Base-by-base conservation (phyloP, 2,113 vertebrate species). In the Indicator indicator region DNA sequence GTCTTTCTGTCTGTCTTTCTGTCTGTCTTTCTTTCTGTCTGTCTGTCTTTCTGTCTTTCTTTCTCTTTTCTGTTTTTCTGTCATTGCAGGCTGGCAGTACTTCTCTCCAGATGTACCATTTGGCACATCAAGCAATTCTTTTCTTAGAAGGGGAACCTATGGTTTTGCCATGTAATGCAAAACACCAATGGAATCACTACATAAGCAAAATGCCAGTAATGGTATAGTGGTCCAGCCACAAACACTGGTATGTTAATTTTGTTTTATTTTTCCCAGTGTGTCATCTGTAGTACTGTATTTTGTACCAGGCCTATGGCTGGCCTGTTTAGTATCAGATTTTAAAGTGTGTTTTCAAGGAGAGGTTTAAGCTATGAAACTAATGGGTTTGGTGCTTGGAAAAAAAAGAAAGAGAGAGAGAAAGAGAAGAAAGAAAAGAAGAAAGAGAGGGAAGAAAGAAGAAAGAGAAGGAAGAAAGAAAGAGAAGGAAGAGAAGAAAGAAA, bases 181-280 rank as follows among this genome's bases (percentile, higher is more conserved):
- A 98, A 98, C 98, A 98, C 98, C 98, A 98, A 96, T 97, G 97
- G 98, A 98, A 98, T 98, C 98, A 98, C 98, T 98, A 98, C 98
- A 98, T 98, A 98, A 99, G 98, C 98, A 97, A 98, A 98, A 98
- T 98, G 98, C 98, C 98, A 98, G 98, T 98, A 97, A 97, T 97
- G 98, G 98, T 97, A 98, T 97, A 98, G 98, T 97, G 98, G 98
- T 98, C 78, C 97, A 96, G 98, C 98, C 98, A 97, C 98, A 98
- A 98, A 98, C 98, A 96, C 64, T 96, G 97, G 97, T 98, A 98
- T 98, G 98, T 98, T 98, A 97, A 98, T 98, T 98, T 98, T 98
- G 98, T 98, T 98, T 98, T 96, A 96, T 97, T 99, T 98, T 97
- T 96, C 94, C 95, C 91, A 95, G 94, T 96, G 92, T 96, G 96